Evolutionary conservation across 2,888 invertebrate species (phyloP), one percentile per base, ranked within the genome.

Genomic region (Cephus rjabovi): DNA sequence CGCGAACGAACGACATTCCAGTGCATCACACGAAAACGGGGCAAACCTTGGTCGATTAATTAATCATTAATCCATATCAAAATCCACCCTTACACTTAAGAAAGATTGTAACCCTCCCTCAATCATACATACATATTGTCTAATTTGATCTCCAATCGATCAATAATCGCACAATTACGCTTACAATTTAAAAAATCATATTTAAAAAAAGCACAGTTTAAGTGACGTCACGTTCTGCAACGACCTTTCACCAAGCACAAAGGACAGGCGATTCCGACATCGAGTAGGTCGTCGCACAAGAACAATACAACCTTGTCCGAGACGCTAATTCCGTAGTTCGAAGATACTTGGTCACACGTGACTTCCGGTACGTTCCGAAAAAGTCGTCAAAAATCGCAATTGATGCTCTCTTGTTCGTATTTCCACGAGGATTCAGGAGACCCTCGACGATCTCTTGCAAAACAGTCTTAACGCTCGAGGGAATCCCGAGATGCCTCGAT

Each of bases 241-340:
- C 83, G 77, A 79, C 84, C 81, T 77, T 75, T 81, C 79, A 80
- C 81, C 85, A 75, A 79, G 81, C 83, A 83, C 83, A 83, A 85
- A 76, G 81, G 73, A 76, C 74, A 80, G 82, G 79, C 69, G 37
- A 69, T 76, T 76, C 76, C 80, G 81, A 56, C 80, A 79, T 82
- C 12, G 69, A 40, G 76, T 79, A 83, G 79, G 77, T 81, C 81
- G 80, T 75, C 73, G 69, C 78, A 40, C 74, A 81, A 80, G 80
- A 69, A 77, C 76, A 78, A 81, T 78, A 81, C 80, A 80, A 83
- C 77, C 78, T 81, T 81, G 81, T 80, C 81, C 80, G 79, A 56
- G 56, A 56, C 23, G 56, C 56, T 56, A 23, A 2, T 23, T 56
- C 23, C 56, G 56, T 23, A 56, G 56, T 56, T 56, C 23, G 23